These are phyloP conservation scores for Phania funesta DNA, from an alignment of 2,888 invertebrate species.

Conservation along the genomic window DNA sequence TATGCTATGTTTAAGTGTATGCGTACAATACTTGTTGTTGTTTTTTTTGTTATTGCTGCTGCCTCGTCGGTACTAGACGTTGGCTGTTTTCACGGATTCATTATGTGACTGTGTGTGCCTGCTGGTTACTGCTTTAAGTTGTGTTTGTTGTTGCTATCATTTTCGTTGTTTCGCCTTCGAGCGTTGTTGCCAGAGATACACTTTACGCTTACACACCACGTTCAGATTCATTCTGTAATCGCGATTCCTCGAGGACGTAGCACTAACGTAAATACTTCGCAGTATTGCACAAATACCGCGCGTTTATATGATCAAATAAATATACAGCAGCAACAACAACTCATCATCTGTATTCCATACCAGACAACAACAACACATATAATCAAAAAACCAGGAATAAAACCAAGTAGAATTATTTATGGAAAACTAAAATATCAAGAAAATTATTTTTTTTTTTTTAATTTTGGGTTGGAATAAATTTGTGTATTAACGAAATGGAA, in stretches of 20 bases:
- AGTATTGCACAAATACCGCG: slow-evolving; percentile 72
- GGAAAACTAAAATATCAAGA: neutral
- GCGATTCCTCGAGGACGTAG: slow-evolving; percentile 81
- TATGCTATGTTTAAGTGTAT: slow-evolving; percentile 26
- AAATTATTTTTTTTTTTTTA: neutral
- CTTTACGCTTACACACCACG: slow-evolving; percentile 80
- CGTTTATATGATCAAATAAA: slow-evolving; percentile 55
- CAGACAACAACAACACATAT: slow-evolving; percentile 55
- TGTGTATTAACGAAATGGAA: neutral
- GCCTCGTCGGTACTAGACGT: slow-evolving; percentile 41
- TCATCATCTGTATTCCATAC: slow-evolving; percentile 45
- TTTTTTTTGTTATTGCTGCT: slow-evolving; percentile 45
- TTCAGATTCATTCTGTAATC: slow-evolving; percentile 81
- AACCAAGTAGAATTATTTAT: slow-evolving; percentile 20
- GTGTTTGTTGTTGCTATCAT: slow-evolving; percentile 65
- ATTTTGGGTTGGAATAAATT: neutral
- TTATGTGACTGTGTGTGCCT: slow-evolving; percentile 35
- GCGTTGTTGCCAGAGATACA: slow-evolving; percentile 72
- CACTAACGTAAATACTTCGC: slow-evolving; percentile 78
- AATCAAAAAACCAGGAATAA: neutral
- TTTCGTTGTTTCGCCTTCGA: slow-evolving; percentile 73
- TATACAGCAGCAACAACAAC: slow-evolving; percentile 50
- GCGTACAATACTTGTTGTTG: slow-evolving; percentile 13
- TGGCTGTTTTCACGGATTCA: slow-evolving; percentile 62
- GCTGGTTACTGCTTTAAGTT: slow-evolving; percentile 64